A percentile compares a stretch with the other conserved stretches of the same genome.
phyloP scores from a whole-genome alignment of 2,797 vertebrate genomes.

The Eulemur coronatus region DNA sequence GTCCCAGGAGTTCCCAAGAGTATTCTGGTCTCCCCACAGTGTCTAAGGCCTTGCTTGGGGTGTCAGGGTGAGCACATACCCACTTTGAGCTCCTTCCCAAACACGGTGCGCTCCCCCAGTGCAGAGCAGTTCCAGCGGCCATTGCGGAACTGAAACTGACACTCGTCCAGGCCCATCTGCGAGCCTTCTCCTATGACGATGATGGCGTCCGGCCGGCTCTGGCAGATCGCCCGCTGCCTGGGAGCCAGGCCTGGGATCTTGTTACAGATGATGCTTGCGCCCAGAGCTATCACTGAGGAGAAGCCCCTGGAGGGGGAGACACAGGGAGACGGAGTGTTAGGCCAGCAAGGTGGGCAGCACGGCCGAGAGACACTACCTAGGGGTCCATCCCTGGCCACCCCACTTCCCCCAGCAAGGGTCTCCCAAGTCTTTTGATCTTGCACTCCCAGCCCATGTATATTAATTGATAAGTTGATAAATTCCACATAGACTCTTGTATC shows the following conservation, averaged over 20 bases:
- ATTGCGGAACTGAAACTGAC: constrained; percentile 97
- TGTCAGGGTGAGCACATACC: constrained; percentile 87
- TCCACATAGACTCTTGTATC: neutral
- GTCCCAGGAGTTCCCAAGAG: neutral
- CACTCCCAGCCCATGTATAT: neutral
- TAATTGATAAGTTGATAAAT: neutral
- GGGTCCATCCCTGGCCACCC: neutral
- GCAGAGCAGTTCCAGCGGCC: constrained; percentile 99
- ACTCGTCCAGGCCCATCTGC: constrained; percentile 98
- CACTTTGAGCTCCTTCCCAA: constrained; percentile 99
- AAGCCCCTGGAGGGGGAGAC: constrained; percentile 89
- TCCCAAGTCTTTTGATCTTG: neutral
- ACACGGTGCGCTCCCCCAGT: constrained; percentile 96
- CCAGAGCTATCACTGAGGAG: constrained; percentile 96
- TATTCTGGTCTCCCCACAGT: rapidly evolving
- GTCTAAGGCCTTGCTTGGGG: neutral
- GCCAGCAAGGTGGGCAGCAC: neutral
- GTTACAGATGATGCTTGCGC: constrained; percentile 98
- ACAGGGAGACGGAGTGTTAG: constrained; percentile 49
- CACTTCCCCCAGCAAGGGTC: neutral
- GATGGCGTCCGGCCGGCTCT: constrained; percentile 97
- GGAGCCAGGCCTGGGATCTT: constrained; percentile 98
- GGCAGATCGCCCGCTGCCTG: constrained; percentile 97
- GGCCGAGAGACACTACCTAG: neutral
- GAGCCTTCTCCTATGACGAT: constrained; percentile 98